Evolutionary conservation across 2,113 vertebrate species (phyloP).

Genomic region (Ascaphus truei): DNA sequence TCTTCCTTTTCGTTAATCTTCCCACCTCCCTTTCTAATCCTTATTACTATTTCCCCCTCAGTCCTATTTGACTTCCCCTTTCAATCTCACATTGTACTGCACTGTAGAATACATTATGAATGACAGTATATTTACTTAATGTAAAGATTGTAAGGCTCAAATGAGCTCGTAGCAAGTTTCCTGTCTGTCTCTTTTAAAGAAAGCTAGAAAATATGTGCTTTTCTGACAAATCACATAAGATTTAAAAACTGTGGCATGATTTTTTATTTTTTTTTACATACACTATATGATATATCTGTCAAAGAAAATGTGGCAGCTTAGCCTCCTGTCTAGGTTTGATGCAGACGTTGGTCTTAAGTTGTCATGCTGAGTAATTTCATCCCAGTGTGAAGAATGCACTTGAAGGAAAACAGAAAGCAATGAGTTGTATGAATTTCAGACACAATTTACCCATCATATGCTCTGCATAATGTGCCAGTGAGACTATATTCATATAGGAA

Average conservation of each 20-base stretch:
- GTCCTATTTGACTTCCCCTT: too few species aligned
- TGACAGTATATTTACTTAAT: too few species aligned
- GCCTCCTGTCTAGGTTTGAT: constrained; percentile 12
- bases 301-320: constrained; percentile 17
- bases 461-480: constrained; percentile 9
- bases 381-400: constrained; percentile 31
- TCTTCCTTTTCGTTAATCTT: too few species aligned
- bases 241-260: background rate
- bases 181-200: too few species aligned
- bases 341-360: constrained; percentile 16
- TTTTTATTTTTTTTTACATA: background rate
- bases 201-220: too few species aligned
- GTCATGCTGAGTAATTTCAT: constrained; percentile 36
- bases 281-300: constrained; percentile 9
- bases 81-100: too few species aligned
- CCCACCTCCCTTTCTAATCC: too few species aligned
- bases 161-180: too few species aligned
- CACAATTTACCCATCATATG: constrained; percentile 17
- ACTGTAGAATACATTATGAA: too few species aligned
- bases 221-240: background rate
- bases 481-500: constrained; percentile 8
- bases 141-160: too few species aligned
- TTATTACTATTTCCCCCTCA: too few species aligned
- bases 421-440: constrained; percentile 26
- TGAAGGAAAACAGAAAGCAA: constrained; percentile 29